Evolutionary conservation across 2,888 invertebrate species (phyloP).

Genomic region (Drosophila kokeensis): DNA sequence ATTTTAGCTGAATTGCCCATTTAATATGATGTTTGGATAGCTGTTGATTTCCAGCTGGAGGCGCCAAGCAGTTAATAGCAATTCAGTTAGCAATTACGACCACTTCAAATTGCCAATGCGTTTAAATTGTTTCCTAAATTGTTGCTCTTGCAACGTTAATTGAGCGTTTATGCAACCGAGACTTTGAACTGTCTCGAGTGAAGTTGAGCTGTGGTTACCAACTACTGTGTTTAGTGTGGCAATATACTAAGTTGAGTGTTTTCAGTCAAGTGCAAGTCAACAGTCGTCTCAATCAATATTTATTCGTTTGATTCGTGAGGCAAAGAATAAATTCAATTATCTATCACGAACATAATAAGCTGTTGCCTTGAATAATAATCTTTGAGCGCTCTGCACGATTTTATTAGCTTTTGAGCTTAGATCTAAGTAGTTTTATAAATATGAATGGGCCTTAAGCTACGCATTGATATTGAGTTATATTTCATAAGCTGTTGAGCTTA

Average conservation of each 20-base stretch:
- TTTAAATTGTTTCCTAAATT: slow-evolving; percentile 20
- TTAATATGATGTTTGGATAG: slow-evolving; percentile 25
- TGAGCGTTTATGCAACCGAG: slow-evolving; percentile 10
- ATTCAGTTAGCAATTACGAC: slow-evolving; percentile 28
- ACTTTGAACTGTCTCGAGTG: slow-evolving; percentile 6
- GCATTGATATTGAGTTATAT: not conserved
- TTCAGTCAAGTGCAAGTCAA: slow-evolving; percentile 8
- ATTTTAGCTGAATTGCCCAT: slow-evolving; percentile 15
- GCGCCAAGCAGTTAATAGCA: slow-evolving; percentile 21
- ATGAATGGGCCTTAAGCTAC: not conserved
- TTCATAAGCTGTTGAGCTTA: not conserved
- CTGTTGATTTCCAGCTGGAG: slow-evolving; percentile 23
- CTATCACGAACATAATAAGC: slow-evolving; percentile 17
- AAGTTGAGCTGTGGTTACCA: slow-evolving; percentile 1
- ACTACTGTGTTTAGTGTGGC: slow-evolving; percentile 32
- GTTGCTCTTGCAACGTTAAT: slow-evolving; percentile 34
- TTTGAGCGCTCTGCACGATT: slow-evolving; percentile 12
- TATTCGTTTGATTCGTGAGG: slow-evolving; percentile 13
- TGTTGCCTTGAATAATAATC: slow-evolving; percentile 2
- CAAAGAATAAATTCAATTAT: not conserved
- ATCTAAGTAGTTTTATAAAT: slow-evolving; percentile 1
- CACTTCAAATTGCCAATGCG: slow-evolving; percentile 16
- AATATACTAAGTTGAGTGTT: slow-evolving; percentile 7
- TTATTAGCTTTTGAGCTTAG: not conserved
- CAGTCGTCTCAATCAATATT: slow-evolving; percentile 13